Evolutionary conservation across 1,140 invertebrate genomes (phyloP).

Genomic region (Caenorhabditis remanei): DNA sequence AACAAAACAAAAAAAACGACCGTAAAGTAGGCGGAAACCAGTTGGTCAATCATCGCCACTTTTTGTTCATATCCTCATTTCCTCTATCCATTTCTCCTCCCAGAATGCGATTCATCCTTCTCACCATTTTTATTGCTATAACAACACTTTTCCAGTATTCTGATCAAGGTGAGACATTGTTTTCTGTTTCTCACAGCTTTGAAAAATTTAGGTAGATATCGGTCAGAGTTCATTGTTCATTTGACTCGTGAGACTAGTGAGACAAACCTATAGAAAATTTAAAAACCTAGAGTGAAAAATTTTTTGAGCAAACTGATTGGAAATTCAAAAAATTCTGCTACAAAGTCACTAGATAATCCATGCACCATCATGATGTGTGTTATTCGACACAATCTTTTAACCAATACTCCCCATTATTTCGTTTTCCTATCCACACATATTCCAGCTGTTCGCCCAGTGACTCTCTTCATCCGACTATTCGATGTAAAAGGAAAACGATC

Average conservation of each 20-base stretch:
- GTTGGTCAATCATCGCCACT: slow-evolving; percentile 17
- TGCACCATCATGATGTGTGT: no score
- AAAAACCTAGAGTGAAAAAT: no score
- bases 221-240: no score
- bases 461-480: slow-evolving; percentile 7
- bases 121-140: slow-evolving; percentile 5
- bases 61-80: not conserved
- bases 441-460: slow-evolving; percentile 17
- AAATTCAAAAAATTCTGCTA: no score
- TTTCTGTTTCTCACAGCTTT: not conserved
- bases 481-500: slow-evolving; percentile 37
- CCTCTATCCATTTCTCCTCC: not conserved
- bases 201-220: no score
- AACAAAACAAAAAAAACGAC: not conserved
- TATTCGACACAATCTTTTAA: no score
- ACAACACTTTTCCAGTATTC: slow-evolving; percentile 1
- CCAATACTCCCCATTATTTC: not conserved
- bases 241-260: no score
- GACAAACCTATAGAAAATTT: no score
- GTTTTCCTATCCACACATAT: not conserved
- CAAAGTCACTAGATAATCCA: no score
- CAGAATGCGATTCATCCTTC: not conserved
- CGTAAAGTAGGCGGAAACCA: slow-evolving; percentile 41
- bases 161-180: slow-evolving; percentile 2
- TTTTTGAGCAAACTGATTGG: no score